Evolutionary conservation across 2,888 invertebrate genomes (phyloP).

Genomic region (Serripes groenlandicus): DNA sequence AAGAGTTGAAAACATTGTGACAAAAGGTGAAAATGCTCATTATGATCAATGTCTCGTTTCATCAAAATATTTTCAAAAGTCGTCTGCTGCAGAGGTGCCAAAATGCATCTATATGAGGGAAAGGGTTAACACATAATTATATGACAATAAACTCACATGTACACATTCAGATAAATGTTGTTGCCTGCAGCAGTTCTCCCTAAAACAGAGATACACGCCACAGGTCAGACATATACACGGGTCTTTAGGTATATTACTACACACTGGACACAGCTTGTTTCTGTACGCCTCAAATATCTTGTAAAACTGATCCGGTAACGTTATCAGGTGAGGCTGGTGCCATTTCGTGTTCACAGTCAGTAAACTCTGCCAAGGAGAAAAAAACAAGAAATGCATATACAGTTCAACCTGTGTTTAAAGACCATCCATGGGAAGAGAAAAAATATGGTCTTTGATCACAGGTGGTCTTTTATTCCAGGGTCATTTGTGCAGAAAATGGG

Average conservation of each 20-base stretch:
- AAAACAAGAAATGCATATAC: no score
- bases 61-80: background rate
- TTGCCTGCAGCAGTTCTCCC: slow-evolving; percentile 87
- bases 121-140: background rate
- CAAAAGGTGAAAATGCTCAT: background rate
- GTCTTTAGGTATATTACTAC: slow-evolving; percentile 95
- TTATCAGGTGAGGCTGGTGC: slow-evolving; percentile 93
- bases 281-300: slow-evolving; percentile 97
- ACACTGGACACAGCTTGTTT: slow-evolving; percentile 94
- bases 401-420: no score
- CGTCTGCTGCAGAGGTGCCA: background rate
- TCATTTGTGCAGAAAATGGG: no score
- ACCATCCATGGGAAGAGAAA: no score
- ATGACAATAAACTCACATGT: slow-evolving; percentile 87
- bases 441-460: no score
- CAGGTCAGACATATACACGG: slow-evolving; percentile 97
- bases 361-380: slow-evolving; percentile 77
- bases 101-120: background rate
- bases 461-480: no score
- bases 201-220: slow-evolving; percentile 95
- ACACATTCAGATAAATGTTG: slow-evolving; percentile 94
- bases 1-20: background rate
- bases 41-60: background rate
- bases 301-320: slow-evolving; percentile 96
- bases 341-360: slow-evolving; percentile 82